Evolutionary conservation across 1,140 invertebrate genomes (phyloP), one percentile per base, ranked within the genome.

Genomic region (Meloidogyne hapla): DNA sequence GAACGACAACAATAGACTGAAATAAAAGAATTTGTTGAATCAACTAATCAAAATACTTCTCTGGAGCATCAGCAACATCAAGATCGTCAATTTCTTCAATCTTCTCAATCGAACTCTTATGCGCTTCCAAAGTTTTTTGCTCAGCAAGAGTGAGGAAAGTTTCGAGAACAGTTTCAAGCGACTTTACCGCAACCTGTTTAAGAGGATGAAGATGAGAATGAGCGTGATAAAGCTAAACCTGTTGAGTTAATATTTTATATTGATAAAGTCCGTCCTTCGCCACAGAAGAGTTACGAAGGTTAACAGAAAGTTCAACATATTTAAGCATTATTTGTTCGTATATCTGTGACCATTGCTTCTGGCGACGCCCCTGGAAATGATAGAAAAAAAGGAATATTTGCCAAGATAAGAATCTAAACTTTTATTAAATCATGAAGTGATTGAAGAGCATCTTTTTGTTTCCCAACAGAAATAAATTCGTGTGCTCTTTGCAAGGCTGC

Each of bases 311-410:
- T 86, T 97, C 94, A 86, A 99, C 89, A 88, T 98, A 98, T 88
- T 97, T 96, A 91, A 96, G 94, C 96, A 99, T 99, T 84, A 99
- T 98, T 1, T 95, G 94, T 88, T 99, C 95, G 86, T 99, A 91
- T 15, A 96, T 93, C 78, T 94, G 95, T 87, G 97, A 93, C 76
- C 93, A 94, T 91, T 92, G 94, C 83, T 91, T 94, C 92, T 96
- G 97, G 71, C 94, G 94, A 91, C 95, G 94, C 91, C 98, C 96
- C 80, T 91, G 8, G n/a, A 13, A 45, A 63, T 33, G 25, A 33
- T 23, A 28, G 6, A 42, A 42, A 67, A 76, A 4, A 75, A 65
- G 26, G 78, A 75, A 33, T 33, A 5, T 74, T 26, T 38, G 38
- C n/a, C n/a, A n/a, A n/a, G n/a, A n/a, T 5, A 33, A 33, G 33